phyloP scores from a whole-genome alignment of 2,797 vertebrate species.

The Emydoidea blandingii region DNA sequence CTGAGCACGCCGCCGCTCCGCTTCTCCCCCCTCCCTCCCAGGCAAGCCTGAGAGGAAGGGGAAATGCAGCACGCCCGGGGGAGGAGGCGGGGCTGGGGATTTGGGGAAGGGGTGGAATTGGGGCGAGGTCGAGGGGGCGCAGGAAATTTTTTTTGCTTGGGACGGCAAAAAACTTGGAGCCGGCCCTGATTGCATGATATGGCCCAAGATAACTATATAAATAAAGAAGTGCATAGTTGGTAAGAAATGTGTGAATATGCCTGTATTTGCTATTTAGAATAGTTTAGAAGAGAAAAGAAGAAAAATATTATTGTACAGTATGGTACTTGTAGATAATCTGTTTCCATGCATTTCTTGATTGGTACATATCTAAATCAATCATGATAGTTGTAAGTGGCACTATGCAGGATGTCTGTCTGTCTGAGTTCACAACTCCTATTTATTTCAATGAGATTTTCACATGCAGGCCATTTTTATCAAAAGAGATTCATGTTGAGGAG shows the following conservation, averaged over 20 bases:
- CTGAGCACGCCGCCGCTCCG: too few species aligned
- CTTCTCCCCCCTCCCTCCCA: too few species aligned
- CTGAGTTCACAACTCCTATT: background rate
- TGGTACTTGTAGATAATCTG: background rate
- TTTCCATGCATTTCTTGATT: background rate
- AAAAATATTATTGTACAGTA: background rate
- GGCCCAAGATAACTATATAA: background rate
- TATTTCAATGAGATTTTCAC: background rate
- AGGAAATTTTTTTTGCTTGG: too few species aligned
- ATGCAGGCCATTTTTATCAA: background rate
- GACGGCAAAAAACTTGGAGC: too few species aligned
- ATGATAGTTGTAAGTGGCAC: background rate
- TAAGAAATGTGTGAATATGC: background rate
- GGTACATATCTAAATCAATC: slow-evolving; percentile 1
- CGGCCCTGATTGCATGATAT: background rate
- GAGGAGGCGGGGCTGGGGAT: too few species aligned
- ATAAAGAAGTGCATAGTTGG: background rate
- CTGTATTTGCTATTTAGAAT: background rate
- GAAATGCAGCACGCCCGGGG: too few species aligned
- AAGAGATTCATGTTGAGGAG: background rate
- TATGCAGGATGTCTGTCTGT: background rate
- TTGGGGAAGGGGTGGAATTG: too few species aligned
- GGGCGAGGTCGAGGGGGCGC: too few species aligned
- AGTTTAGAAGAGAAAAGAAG: background rate
- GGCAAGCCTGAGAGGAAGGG: too few species aligned